Evolutionary conservation across 2,113 vertebrate genomes (phyloP), one percentile per base, ranked within the genome.

Genomic region (Xiphophorus hellerii): DNA sequence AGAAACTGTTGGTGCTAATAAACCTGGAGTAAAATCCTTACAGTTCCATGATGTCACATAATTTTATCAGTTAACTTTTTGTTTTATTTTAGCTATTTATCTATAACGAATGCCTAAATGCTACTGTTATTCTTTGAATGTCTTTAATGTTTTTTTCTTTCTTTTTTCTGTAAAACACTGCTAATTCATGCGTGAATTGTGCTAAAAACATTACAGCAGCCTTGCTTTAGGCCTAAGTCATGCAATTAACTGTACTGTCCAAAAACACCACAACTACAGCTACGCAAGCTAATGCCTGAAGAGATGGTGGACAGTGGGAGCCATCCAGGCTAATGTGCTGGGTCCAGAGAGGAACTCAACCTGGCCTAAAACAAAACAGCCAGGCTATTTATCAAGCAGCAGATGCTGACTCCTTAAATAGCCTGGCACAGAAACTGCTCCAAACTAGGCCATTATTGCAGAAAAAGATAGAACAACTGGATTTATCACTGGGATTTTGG

Each of bases 401-500:
- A 93, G 89, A 92, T 94, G 92, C 90, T 90, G 89, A 93, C 92
- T 93, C 93, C 92, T 89, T 92, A 94, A 95, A 95, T 93, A 94
- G 92, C 90, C 82, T 91, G 90, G 92, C 93, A 95, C 91, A 94
- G 92, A 94, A 95, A 93, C 83, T 42, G 81, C 88, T 89, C 79
- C 90, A 93, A 94, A 93, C 90, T 94, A 95, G 94, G 93, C 87
- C 92, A 95, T 93, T 91, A 92, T 90, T 87, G 78, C 82, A 84
- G 71, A 63, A 73, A 63, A 76, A 83, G 88, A 85, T 65, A 76
- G 80, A 62, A 79, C 71, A 87, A 86, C 87, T 88, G 89, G 88
- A 92, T 89, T 84, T 85, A 86, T 80, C 77, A 74, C 82, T 84
- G 87, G 84, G 76, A 85, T 90, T 83, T 66, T 51, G 71, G 64